A percentile compares a stretch with the other conserved stretches of the same genome.
These are phyloP conservation scores for Cinclus cinclus DNA, from an alignment of 2,113 vertebrate genomes.

Conservation along the genomic window DNA sequence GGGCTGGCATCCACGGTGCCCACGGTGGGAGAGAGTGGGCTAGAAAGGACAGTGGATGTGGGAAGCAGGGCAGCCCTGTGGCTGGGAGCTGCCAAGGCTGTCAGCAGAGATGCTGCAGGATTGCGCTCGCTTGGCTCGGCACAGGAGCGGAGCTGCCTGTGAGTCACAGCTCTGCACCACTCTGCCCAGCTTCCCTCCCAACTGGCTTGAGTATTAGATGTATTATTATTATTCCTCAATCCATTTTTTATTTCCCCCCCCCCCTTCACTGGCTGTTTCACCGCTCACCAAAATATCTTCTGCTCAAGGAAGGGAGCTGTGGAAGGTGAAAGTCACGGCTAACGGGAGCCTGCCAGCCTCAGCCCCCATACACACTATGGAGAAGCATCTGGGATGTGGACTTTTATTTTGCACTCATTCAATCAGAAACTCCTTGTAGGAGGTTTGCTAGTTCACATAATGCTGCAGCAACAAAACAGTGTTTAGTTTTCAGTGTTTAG, in stretches of 20 bases:
- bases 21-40: fast-evolving
- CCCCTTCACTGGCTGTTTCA: background rate
- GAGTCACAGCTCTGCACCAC: conserved; percentile 44
- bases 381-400: background rate
- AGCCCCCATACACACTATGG: fast-evolving
- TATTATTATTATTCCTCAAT: background rate
- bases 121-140: background rate
- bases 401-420: background rate
- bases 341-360: background rate
- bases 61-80: background rate
- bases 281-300: background rate
- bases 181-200: background rate
- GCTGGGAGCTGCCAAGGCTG: background rate
- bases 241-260: background rate
- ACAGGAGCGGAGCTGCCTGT: background rate
- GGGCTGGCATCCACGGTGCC: fast-evolving
- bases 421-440: background rate
- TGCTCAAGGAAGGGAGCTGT: background rate
- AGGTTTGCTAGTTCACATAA: background rate
- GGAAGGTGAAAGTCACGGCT: fast-evolving
- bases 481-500: background rate
- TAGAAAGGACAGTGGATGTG: fast-evolving
- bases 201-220: background rate
- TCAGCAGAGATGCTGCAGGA: background rate
- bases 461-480: background rate